A percentile compares a stretch with the other conserved stretches of the same genome.
phyloP scores from a whole-genome alignment of 2,888 invertebrate genomes.

The Ophion costatus region DNA sequence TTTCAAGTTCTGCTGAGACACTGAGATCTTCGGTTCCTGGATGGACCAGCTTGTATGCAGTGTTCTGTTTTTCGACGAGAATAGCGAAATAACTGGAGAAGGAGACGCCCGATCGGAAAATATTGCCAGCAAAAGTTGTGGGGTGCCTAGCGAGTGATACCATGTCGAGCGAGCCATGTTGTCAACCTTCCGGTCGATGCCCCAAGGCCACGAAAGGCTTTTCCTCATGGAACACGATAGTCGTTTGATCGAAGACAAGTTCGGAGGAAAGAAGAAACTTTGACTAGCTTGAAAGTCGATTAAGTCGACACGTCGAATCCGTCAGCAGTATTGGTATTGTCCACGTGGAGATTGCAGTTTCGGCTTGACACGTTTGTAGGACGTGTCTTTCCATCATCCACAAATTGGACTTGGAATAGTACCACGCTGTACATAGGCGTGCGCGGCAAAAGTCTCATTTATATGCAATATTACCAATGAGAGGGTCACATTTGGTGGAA shows the following conservation, averaged over 20 bases:
- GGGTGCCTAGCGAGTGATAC: background rate
- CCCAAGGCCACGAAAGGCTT: background rate
- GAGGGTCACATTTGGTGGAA: slow-evolving; percentile 6
- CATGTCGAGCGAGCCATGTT: background rate
- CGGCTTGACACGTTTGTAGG: background rate
- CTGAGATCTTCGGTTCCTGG: background rate
- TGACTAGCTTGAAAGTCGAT: background rate
- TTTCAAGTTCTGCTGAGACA: background rate
- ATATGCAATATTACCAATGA: slow-evolving; percentile 7
- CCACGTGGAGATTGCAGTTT: background rate
- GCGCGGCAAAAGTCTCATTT: background rate
- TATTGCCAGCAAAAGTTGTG: background rate
- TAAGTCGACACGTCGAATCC: background rate
- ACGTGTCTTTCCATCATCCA: background rate
- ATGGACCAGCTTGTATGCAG: background rate
- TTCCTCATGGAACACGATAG: background rate
- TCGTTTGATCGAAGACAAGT: background rate
- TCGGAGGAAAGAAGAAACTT: background rate
- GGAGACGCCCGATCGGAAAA: background rate
- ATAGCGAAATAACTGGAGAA: background rate
- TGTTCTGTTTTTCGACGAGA: background rate
- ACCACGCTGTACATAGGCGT: background rate
- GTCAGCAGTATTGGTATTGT: background rate
- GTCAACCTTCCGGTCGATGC: background rate
- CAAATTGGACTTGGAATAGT: background rate